Conservation (phyloP, 2,888 invertebrate species). For the Rhabditophanes sp. region DNA sequence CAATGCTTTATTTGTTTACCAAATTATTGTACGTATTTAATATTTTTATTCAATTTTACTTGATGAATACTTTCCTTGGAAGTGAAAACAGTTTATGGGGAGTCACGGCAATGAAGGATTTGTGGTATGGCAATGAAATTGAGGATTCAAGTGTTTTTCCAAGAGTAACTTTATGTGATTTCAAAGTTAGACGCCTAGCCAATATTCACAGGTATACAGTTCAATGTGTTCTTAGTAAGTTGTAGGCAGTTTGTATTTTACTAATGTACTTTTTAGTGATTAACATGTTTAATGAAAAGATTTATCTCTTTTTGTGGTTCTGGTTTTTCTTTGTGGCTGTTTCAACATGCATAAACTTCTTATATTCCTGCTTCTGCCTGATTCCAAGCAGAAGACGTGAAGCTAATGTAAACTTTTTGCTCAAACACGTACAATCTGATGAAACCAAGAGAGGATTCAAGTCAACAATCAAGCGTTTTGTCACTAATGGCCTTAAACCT, state of each 20-base stretch:
- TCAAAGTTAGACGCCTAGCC: no score
- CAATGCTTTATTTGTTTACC: slow-evolving; percentile 31
- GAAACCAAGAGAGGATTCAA: no score
- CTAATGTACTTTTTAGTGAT: slow-evolving; percentile 9
- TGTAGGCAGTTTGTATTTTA: slow-evolving; percentile 1
- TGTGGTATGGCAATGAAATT: slow-evolving; percentile 7
- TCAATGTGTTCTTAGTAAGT: slow-evolving; percentile 10
- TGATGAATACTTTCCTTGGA: slow-evolving; percentile 44
- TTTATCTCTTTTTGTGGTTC: slow-evolving; percentile 14
- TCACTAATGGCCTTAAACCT: slow-evolving; percentile 24
- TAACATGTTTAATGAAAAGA: slow-evolving; percentile 17
- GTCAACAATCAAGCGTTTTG: slow-evolving; percentile 18
- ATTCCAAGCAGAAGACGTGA: neutral
- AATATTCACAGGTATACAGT: slow-evolving; percentile 41
- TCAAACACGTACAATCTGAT: no score
- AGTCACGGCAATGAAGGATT: slow-evolving; percentile 28
- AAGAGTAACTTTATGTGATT: slow-evolving; percentile 12
- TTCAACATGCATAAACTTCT: slow-evolving; percentile 4
- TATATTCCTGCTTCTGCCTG: slow-evolving; percentile 2
- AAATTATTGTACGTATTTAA: slow-evolving; percentile 37
- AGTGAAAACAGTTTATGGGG: slow-evolving; percentile 42
- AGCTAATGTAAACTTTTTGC: no score
- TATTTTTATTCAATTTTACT: slow-evolving; percentile 38
- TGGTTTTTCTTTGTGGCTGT: slow-evolving; percentile 11
- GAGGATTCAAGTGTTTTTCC: slow-evolving; percentile 11